Conservation (phyloP, 1,140 invertebrate species). For the Lordiphosa clarofinis region DNA sequence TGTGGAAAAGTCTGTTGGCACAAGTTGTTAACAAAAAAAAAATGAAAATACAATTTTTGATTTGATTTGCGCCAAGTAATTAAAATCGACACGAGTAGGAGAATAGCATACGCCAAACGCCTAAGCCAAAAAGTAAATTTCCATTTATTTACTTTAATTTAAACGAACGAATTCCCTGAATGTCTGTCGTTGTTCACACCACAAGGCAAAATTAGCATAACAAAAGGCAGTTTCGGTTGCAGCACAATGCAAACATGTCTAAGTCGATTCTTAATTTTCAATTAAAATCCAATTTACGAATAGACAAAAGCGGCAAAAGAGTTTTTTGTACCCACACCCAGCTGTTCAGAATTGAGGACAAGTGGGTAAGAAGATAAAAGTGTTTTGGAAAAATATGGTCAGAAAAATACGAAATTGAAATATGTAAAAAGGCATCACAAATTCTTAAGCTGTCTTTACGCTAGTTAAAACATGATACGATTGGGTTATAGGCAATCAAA, state of each 20-base stretch:
- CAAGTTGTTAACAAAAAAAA: constrained; percentile 49
- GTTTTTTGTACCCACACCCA: too few relatives aligned
- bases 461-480: too few relatives aligned
- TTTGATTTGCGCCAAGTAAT: constrained; percentile 59
- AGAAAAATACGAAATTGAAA: too few relatives aligned
- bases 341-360: too few relatives aligned
- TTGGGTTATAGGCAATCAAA: too few relatives aligned
- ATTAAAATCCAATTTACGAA: constrained; percentile 73
- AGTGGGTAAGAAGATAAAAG: too few relatives aligned
- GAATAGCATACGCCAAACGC: constrained; percentile 37
- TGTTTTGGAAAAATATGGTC: too few relatives aligned
- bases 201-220: constrained; percentile 65
- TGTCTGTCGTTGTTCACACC: constrained; percentile 27
- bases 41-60: constrained; percentile 29
- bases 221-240: constrained; percentile 56
- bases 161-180: constrained; percentile 31
- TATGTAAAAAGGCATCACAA: too few relatives aligned
- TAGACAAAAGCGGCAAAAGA: constrained; percentile 42
- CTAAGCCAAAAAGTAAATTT: constrained; percentile 74
- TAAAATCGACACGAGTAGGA: constrained; percentile 39
- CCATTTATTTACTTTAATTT: constrained; percentile 72
- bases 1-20: constrained; percentile 37
- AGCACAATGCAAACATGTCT: constrained; percentile 72
- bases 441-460: too few relatives aligned
- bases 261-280: constrained; percentile 76